Percentiles rank a stretch among this genome's conserved stretches.
Conservation (phyloP, 2,113 vertebrate genomes). For the Cyphomyrus discorhynchus region DNA sequence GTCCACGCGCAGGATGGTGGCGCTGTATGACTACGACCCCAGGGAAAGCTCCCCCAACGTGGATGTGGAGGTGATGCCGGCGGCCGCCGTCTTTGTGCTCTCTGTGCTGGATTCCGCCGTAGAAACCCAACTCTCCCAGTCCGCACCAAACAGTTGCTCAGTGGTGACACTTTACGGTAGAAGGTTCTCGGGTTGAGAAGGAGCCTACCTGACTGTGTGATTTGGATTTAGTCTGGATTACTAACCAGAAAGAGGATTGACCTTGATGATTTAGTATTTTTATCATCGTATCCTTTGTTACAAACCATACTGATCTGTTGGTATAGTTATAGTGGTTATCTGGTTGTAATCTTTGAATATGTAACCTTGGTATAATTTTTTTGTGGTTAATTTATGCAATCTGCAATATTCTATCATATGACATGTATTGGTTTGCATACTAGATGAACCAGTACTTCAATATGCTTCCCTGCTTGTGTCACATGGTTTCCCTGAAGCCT, state of each 20-base stretch:
- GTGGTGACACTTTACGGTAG: not conserved
- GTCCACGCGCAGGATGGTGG: constrained; percentile 81
- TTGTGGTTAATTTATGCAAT: constrained; percentile 29
- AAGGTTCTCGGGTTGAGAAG: not conserved
- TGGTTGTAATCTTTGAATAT: not conserved
- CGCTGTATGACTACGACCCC: constrained; percentile 90
- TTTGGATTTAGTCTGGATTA: not conserved
- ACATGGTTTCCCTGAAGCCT: not conserved
- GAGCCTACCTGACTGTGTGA: not conserved
- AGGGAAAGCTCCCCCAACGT: constrained; percentile 93
- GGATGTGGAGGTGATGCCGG: constrained; percentile 79
- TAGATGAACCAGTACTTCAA: not conserved
- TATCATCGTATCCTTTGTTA: not conserved
- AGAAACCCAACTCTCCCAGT: not conserved
- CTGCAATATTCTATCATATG: constrained; percentile 39
- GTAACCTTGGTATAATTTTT: not conserved
- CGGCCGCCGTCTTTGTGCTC: not conserved
- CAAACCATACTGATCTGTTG: not conserved
- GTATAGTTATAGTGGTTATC: not conserved
- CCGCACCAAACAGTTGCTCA: not conserved
- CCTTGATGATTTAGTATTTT: not conserved
- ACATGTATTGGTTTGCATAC: not conserved
- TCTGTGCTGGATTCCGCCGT: not conserved
- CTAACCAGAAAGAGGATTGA: not conserved
- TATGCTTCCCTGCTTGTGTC: not conserved